Evolutionary conservation across 2,113 vertebrate species (phyloP).

Genomic region (Thalassarche chlororhynchos): DNA sequence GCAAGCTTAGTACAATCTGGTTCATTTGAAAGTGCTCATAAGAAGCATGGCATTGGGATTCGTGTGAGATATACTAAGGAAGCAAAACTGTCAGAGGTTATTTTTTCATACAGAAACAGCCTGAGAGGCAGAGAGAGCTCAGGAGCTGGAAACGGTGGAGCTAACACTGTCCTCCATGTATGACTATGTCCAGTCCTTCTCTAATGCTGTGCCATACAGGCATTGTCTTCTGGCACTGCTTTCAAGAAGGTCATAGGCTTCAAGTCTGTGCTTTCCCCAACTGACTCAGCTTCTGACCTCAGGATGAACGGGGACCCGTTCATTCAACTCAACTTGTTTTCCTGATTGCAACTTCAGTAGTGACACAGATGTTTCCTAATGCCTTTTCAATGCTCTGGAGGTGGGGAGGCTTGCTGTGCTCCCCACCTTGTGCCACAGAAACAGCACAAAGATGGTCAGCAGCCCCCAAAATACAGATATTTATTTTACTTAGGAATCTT

Average conservation of each 20-base stretch:
- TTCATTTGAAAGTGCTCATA: background rate
- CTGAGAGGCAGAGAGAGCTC: background rate
- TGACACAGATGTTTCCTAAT: background rate
- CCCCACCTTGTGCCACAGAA: background rate
- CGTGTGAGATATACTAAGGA: background rate
- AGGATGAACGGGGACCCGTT: accelerated
- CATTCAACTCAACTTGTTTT: background rate
- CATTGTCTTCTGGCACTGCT: background rate
- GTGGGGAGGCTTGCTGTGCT: background rate
- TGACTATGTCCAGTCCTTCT: background rate
- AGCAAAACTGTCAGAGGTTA: background rate
- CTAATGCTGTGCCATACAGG: accelerated
- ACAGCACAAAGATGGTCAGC: background rate
- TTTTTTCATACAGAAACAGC: background rate
- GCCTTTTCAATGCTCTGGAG: background rate
- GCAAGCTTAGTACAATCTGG: background rate
- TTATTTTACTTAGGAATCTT: background rate
- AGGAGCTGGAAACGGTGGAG: background rate
- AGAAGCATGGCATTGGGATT: background rate
- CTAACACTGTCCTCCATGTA: background rate
- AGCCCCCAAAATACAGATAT: background rate
- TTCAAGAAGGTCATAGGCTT: background rate
- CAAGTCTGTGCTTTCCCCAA: background rate
- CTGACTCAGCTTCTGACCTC: background rate
- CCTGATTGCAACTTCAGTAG: background rate